Conservation (phyloP, 2,797 vertebrate genomes). For the Tokudaia muenninki region DNA sequence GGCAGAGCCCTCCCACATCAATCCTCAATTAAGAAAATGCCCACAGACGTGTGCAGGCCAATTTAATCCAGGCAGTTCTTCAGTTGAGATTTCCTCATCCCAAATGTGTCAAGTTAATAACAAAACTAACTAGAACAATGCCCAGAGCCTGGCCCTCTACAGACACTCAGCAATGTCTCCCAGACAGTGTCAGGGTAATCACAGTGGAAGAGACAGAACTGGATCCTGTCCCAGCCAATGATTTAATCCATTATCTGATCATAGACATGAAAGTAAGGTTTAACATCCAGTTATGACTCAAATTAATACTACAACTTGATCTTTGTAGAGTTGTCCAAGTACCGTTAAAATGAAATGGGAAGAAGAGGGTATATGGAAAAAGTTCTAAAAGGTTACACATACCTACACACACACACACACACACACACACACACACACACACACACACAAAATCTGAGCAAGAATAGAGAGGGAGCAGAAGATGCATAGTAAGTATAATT, state of each 20-base stretch:
- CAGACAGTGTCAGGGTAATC: background rate
- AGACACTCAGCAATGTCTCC: background rate
- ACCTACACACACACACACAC: background rate
- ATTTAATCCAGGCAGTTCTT: background rate
- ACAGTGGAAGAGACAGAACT: background rate
- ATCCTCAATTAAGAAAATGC: background rate
- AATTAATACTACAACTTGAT: background rate
- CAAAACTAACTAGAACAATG: background rate
- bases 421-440: background rate
- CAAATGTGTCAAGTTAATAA: background rate
- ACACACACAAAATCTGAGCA: background rate
- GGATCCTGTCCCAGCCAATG: background rate
- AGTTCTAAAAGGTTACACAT: background rate
- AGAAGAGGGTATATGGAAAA: background rate
- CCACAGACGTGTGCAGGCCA: background rate
- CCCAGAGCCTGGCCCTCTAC: background rate
- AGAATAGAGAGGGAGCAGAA: background rate
- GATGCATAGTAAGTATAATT: background rate
- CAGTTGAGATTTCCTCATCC: background rate
- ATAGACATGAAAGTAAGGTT: background rate
- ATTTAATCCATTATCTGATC: background rate
- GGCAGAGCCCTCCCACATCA: background rate
- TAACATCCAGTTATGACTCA: conserved; percentile 19
- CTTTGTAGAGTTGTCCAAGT: background rate
- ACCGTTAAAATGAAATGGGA: conserved; percentile 47